These are phyloP conservation scores for Caenorhabditis inopinata DNA, from an alignment of 1,140 invertebrate genomes.

Conservation along the genomic window DNA sequence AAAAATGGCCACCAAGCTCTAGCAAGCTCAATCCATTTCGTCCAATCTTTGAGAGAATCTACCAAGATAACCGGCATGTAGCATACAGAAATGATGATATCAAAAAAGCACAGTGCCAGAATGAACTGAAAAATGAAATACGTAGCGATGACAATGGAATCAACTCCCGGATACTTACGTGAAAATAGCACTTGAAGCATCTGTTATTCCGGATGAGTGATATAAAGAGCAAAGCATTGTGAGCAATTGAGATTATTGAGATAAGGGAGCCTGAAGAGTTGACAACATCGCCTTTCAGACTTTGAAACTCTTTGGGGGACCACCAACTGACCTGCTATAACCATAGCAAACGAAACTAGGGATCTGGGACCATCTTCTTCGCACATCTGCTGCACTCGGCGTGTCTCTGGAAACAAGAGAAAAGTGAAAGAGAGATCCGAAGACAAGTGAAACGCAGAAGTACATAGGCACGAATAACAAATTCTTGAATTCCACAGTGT, in stretches of 20 bases:
- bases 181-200: conserved; percentile 34
- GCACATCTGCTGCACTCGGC: conserved; percentile 12
- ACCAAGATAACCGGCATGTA: conserved; percentile 42
- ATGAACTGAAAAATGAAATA: conserved; percentile 30
- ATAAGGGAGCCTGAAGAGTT: conserved; percentile 17
- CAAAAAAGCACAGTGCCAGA: conserved; percentile 28
- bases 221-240: conserved; percentile 31
- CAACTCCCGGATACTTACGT: background rate
- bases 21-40: conserved; percentile 30
- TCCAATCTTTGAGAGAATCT: conserved; percentile 39
- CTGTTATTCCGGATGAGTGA: conserved; percentile 14
- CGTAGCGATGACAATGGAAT: background rate
- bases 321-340: background rate
- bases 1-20: conserved; percentile 37
- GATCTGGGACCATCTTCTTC: conserved; percentile 30
- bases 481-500: background rate
- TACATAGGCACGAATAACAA: too few species aligned
- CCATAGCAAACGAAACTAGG: background rate
- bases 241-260: conserved; percentile 22
- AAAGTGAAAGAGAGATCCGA: background rate
- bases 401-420: background rate
- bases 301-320: background rate
- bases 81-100: conserved; percentile 41
- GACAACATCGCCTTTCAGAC: background rate
- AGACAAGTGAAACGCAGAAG: too few species aligned